Percentiles rank a stretch among this genome's conserved stretches.
Conservation (phyloP, 2,113 vertebrate species). For the Ochotona princeps region DNA sequence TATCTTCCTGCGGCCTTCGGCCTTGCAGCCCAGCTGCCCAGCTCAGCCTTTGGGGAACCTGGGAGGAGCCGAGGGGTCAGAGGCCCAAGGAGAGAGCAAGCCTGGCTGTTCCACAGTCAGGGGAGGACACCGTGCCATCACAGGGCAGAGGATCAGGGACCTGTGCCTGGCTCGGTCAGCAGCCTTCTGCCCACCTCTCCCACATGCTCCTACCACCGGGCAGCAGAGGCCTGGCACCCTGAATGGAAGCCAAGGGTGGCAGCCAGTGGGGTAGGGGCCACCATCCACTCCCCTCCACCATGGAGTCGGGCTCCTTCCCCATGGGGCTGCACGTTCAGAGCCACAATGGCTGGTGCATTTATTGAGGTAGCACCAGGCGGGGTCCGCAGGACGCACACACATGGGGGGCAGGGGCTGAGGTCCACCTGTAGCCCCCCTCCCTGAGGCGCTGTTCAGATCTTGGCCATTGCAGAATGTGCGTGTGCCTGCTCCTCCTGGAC, state of each 20-base stretch:
- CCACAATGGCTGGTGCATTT: background rate
- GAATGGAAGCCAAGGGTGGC: background rate
- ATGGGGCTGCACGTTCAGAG: background rate
- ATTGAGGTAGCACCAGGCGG: slow-evolving; percentile 32
- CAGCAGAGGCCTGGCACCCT: too few relatives aligned
- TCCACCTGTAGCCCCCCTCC: background rate
- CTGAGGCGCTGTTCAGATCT: slow-evolving; percentile 70
- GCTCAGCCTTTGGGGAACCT: too few relatives aligned
- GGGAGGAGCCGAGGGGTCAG: too few relatives aligned
- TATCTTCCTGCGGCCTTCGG: too few relatives aligned
- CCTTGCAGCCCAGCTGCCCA: too few relatives aligned
- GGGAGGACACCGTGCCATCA: too few relatives aligned
- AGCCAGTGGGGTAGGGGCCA: background rate
- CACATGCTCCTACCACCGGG: too few relatives aligned
- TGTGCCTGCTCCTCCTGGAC: slow-evolving; percentile 86
- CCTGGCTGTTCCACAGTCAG: too few relatives aligned
- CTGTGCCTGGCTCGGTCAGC: background rate
- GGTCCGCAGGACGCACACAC: slow-evolving; percentile 70
- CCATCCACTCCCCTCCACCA: background rate
- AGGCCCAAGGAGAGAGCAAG: too few relatives aligned
- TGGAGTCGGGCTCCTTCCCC: too few relatives aligned
- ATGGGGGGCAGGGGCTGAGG: background rate
- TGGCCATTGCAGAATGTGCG: slow-evolving; percentile 79
- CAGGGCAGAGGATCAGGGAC: too few relatives aligned
- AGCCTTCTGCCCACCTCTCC: too few relatives aligned